Percentiles rank a stretch among this genome's conserved stretches.
Conservation (phyloP, 2,113 vertebrate genomes). For the Callopanchax toddi region DNA sequence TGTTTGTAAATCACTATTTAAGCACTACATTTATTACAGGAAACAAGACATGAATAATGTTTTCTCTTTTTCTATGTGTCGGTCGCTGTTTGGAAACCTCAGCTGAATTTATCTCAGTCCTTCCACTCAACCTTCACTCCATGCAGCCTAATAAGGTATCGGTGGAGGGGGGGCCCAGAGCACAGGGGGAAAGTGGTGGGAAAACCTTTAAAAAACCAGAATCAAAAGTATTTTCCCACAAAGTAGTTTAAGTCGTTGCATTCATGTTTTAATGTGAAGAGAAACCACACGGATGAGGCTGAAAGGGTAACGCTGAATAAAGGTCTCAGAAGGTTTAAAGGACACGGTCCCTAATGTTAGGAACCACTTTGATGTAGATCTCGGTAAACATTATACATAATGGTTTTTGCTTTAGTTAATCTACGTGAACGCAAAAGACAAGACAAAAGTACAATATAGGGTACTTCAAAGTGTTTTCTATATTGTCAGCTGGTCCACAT, state of each 20-base stretch:
- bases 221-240: constrained; percentile 65
- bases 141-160: constrained; percentile 74
- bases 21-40: no score
- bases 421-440: constrained; percentile 10
- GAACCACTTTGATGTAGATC: constrained; percentile 48
- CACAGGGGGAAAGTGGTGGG: constrained; percentile 47
- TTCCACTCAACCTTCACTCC: constrained; percentile 30
- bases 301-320: constrained; percentile 16
- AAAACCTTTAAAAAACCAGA: constrained; percentile 50
- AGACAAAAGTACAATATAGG: constrained; percentile 19
- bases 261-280: background rate
- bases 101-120: constrained; percentile 69
- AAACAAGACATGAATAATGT: no score
- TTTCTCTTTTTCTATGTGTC: constrained; percentile 8
- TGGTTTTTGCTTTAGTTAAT: constrained; percentile 4
- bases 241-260: constrained; percentile 32
- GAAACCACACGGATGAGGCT: constrained; percentile 11
- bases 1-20: no score
- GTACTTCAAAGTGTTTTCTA: constrained; percentile 43
- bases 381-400: constrained; percentile 22
- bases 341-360: background rate
- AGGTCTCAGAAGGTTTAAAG: constrained; percentile 16
- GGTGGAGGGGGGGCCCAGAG: constrained; percentile 18
- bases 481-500: constrained; percentile 21
- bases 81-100: constrained; percentile 56